Percentiles rank a stretch among this genome's conserved stretches.
These are phyloP conservation scores for Archips crataeganus DNA, from an alignment of 2,888 invertebrate genomes.

Conservation along the genomic window DNA sequence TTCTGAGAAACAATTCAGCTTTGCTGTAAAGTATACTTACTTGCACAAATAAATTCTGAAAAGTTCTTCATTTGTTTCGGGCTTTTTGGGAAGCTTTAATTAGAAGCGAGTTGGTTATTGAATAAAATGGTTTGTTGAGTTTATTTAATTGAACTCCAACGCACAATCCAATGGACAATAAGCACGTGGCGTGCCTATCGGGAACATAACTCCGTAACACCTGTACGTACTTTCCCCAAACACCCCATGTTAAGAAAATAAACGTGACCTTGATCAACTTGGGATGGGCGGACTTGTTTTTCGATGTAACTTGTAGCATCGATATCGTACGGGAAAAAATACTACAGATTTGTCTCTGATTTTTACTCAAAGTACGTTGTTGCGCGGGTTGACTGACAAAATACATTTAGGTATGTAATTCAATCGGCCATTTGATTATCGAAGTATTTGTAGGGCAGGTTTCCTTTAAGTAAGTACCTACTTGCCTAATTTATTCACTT, in stretches of 20 bases:
- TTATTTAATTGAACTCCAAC: too few relatives aligned
- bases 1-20: constrained; percentile 45
- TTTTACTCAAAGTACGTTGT: too few relatives aligned
- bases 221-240: constrained; percentile 35
- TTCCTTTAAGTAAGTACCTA: too few relatives aligned
- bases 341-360: not conserved
- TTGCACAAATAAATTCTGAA: constrained; percentile 24
- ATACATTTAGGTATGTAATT: too few relatives aligned
- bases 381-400: too few relatives aligned
- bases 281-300: constrained; percentile 32
- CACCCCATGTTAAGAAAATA: constrained; percentile 27
- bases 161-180: constrained; percentile 6
- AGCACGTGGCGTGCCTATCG: constrained; percentile 19
- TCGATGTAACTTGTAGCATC: not conserved
- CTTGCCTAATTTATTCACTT: too few relatives aligned
- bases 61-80: not conserved
- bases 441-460: too few relatives aligned
- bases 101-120: too few relatives aligned
- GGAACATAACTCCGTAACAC: constrained; percentile 18
- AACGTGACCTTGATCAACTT: constrained; percentile 40
- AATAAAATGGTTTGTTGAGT: too few relatives aligned
- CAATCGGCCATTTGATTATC: too few relatives aligned
- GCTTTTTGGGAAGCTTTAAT: too few relatives aligned
- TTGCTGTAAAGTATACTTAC: constrained; percentile 38
- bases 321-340: not conserved